Evolutionary conservation across 2,113 vertebrate genomes (phyloP), one percentile per base, ranked within the genome.

Genomic region (Trematomus loennbergii): DNA sequence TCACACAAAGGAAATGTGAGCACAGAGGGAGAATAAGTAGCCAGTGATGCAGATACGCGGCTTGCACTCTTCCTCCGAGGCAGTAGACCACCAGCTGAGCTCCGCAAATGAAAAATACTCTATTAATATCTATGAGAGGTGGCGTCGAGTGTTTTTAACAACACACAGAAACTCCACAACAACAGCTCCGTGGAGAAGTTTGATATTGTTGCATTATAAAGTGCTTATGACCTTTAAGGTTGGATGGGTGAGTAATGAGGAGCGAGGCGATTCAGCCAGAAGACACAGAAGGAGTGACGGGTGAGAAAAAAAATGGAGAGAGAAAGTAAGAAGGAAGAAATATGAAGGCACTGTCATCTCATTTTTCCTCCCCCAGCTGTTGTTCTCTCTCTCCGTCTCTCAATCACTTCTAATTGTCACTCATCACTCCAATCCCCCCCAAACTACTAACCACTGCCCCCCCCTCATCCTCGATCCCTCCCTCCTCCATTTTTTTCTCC

Each of bases 341-440:
- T 71, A 81, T 78, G 85, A 90, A 79, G 79, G 82, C 75, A 57
- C 73, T 79, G 88, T 88, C 85, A 86, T 93, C 85, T 62, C 80
- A 72, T 81, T 85, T 87, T 69, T 68, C 78, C 90, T 90, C 78
- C 66, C 83, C 87, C 89, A 94, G 93, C 93, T 95, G 93, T 89
- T 94, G 74, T 91, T 85, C 86, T 85, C 85, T 72, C 72, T 80
- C 85, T 59, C 75, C 66, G 77, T 78, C 74, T 72, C 78, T 78
- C 83, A 61, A 93, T 89, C 84, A 79, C 90, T 86, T 93, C 82
- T 93, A 86, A 91, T 88, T 87, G 90, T 88, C 88, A 86, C 84
- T 90, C 89, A 84, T 82, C 72, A 75, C 76, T 74, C 84, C 87
- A 68, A 86, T 84, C 81, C 81, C 72, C 10, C 83, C 73, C 58